Conservation (phyloP, 2,113 vertebrate species). For the Prolemur simus region DNA sequence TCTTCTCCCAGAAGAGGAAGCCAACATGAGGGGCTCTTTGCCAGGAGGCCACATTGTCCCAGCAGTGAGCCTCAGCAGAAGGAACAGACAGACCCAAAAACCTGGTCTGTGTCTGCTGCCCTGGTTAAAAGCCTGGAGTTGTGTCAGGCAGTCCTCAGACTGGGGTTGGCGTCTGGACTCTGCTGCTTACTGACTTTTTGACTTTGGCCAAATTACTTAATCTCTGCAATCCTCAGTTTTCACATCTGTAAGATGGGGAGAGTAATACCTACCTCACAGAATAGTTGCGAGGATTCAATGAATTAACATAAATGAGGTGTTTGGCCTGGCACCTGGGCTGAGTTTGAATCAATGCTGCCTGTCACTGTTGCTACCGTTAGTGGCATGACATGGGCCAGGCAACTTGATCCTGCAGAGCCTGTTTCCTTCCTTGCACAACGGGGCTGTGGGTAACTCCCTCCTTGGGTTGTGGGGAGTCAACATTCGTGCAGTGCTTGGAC, state of each 20-base stretch:
- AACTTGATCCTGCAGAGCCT: background rate
- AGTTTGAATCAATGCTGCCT: accelerated
- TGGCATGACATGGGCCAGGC: background rate
- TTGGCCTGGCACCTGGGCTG: background rate
- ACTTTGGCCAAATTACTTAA: background rate
- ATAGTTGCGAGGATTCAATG: background rate
- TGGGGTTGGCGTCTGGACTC: background rate
- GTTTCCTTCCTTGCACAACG: background rate
- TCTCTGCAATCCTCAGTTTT: background rate
- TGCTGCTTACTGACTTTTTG: background rate
- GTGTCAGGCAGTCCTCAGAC: background rate
- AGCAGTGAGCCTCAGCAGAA: background rate
- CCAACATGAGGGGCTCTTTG: background rate
- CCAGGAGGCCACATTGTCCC: background rate
- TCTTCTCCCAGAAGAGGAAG: conserved; percentile 27
- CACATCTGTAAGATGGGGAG: background rate
- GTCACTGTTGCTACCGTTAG: background rate
- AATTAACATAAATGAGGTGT: too few species aligned
- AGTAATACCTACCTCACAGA: background rate
- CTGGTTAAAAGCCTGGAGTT: background rate
- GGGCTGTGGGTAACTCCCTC: background rate
- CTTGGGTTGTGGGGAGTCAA: background rate
- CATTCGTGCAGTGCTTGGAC: too few species aligned
- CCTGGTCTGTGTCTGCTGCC: background rate
- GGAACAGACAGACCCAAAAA: background rate